Percentiles rank a stretch among this genome's conserved stretches.
Evolutionary conservation across 2,888 invertebrate genomes (phyloP).

Genomic region (Anthophora plumipes): DNA sequence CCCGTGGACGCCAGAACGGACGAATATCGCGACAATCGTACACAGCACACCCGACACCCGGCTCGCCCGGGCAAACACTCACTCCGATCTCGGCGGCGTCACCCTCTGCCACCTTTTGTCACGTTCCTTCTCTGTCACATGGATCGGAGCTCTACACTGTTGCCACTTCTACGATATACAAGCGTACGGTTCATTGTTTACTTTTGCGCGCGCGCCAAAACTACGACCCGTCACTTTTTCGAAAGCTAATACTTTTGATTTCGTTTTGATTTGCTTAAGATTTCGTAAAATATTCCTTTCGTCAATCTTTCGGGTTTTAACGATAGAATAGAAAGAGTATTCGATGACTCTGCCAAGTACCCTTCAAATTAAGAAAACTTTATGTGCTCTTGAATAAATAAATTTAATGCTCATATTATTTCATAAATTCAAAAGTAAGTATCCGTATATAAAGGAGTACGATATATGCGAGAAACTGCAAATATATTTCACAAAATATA

Average conservation of each 20-base stretch:
- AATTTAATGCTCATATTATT: not conserved
- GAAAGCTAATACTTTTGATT: conserved; percentile 2
- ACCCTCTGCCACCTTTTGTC: conserved; percentile 84
- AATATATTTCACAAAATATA: too few species aligned
- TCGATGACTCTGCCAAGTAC: not conserved
- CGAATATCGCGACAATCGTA: conserved; percentile 64
- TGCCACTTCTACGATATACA: conserved; percentile 72
- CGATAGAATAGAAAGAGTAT: not conserved
- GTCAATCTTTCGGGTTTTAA: not conserved
- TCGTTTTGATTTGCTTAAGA: not conserved
- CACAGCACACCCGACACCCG: conserved; percentile 79
- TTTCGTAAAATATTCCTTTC: not conserved
- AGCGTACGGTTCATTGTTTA: conserved; percentile 73
- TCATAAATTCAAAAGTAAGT: not conserved
- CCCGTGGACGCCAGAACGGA: conserved; percentile 71
- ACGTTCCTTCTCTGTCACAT: conserved; percentile 84
- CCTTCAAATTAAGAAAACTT: not conserved
- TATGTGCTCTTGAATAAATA: not conserved
- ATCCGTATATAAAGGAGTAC: not conserved
- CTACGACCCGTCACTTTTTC: conserved; percentile 50
- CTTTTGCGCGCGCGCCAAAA: conserved; percentile 74
- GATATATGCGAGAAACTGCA: not conserved
- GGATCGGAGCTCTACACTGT: conserved; percentile 78
- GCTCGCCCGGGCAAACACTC: conserved; percentile 83
- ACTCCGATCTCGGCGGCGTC: conserved; percentile 81